These are phyloP conservation scores for Nylanderia fulva DNA, from an alignment of 1,140 invertebrate species.

Conservation along the genomic window DNA sequence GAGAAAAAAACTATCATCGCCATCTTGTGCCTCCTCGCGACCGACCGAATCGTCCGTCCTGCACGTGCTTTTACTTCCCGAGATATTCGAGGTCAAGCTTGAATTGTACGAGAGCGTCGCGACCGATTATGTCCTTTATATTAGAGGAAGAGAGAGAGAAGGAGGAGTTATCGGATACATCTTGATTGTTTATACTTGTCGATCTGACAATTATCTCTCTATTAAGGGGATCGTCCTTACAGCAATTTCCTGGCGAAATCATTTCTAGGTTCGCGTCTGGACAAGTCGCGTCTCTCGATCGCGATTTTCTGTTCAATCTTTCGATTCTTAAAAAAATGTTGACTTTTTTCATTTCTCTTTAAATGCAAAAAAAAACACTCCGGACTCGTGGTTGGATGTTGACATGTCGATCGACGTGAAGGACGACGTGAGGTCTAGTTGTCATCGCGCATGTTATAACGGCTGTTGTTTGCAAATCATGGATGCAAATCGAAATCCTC, in stretches of 20 bases:
- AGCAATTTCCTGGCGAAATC: background rate
- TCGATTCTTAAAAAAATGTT: background rate
- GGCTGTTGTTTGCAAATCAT: background rate
- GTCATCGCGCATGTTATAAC: background rate
- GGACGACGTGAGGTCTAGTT: background rate
- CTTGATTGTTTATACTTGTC: conserved; percentile 20
- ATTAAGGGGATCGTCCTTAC: background rate
- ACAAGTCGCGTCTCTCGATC: background rate
- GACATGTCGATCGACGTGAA: background rate
- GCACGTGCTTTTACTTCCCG: conserved; percentile 15
- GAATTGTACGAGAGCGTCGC: background rate
- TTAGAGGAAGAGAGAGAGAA: background rate
- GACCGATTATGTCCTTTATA: background rate
- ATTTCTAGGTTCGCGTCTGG: background rate
- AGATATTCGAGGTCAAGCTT: background rate
- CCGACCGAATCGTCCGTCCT: conserved; percentile 21
- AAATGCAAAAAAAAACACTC: background rate
- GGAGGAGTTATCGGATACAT: background rate
- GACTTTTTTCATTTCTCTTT: background rate
- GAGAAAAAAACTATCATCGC: conserved; percentile 75
- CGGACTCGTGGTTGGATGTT: background rate
- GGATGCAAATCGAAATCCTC: background rate
- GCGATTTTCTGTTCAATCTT: background rate
- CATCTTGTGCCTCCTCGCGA: conserved; percentile 77
- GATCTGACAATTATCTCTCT: conserved; percentile 20